Evolutionary conservation across 1,140 invertebrate genomes (phyloP).

Genomic region (Heliconius hermathena): DNA sequence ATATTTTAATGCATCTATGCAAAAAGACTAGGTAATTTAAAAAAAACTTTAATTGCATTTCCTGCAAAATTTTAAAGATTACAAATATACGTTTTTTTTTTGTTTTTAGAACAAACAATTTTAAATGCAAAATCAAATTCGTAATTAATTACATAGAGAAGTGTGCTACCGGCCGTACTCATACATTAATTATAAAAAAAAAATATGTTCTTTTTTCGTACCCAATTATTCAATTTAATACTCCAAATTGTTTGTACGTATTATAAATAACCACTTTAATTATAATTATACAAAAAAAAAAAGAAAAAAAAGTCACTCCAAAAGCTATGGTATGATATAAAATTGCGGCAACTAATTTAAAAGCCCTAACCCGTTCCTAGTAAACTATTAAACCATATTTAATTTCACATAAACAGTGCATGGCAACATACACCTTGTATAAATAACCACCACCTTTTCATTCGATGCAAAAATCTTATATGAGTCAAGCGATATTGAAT

Average conservation of each 20-base stretch:
- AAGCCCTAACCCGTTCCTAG: constrained; percentile 65
- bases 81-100: no score
- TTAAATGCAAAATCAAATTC: no score
- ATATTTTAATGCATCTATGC: no score
- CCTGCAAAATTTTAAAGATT: no score
- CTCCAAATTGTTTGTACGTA: constrained; percentile 16
- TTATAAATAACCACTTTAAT: constrained; percentile 20
- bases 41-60: no score
- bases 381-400: constrained; percentile 80
- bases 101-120: no score
- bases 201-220: not conserved
- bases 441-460: constrained; percentile 67
- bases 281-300: constrained; percentile 22
- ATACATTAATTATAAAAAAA: not conserved
- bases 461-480: constrained; percentile 54
- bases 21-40: no score
- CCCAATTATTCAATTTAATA: not conserved
- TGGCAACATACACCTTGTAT: constrained; percentile 70
- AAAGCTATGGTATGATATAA: constrained; percentile 32
- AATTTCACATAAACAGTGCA: constrained; percentile 77
- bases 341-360: constrained; percentile 57
- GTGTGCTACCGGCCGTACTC: not conserved
- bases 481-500: constrained; percentile 51
- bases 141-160: not conserved
- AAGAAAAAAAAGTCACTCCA: not conserved